Evolutionary conservation across 2,797 vertebrate genomes (phyloP).

Genomic region (Clarias fuscus): DNA sequence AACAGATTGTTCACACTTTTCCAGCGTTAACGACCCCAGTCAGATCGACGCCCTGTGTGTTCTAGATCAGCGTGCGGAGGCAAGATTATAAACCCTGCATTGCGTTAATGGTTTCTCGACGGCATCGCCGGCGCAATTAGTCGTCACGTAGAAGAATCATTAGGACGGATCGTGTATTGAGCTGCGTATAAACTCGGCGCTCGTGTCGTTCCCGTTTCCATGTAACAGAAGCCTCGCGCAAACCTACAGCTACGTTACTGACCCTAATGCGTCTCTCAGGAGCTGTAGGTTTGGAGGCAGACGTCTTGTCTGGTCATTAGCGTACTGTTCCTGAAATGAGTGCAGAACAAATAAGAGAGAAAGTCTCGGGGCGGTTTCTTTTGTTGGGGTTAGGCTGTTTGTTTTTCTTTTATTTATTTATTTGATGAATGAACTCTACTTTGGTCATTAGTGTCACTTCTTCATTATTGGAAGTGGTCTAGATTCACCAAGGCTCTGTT

Average conservation of each 20-base stretch:
- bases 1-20: constrained; percentile 8
- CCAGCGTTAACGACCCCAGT: neutral
- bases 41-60: neutral
- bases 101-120: neutral
- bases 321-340: constrained; percentile 36
- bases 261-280: constrained; percentile 27
- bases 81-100: neutral
- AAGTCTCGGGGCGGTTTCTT: too few relatives aligned
- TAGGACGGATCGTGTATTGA: neutral
- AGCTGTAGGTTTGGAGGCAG: constrained; percentile 30
- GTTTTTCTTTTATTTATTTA: neutral
- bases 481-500: constrained; percentile 13
- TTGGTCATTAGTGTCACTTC: constrained; percentile 51
- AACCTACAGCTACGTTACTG: neutral
- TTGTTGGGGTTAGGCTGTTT: neutral
- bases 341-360: constrained; percentile 19
- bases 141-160: neutral
- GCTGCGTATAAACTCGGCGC: neutral
- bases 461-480: constrained; percentile 57
- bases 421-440: constrained; percentile 21
- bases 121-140: constrained; percentile 16
- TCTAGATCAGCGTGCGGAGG: neutral
- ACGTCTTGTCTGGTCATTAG: constrained; percentile 31
- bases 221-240: neutral
- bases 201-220: neutral